Evolutionary conservation across 2,113 vertebrate genomes (phyloP).

Genomic region (Calonectris borealis): DNA sequence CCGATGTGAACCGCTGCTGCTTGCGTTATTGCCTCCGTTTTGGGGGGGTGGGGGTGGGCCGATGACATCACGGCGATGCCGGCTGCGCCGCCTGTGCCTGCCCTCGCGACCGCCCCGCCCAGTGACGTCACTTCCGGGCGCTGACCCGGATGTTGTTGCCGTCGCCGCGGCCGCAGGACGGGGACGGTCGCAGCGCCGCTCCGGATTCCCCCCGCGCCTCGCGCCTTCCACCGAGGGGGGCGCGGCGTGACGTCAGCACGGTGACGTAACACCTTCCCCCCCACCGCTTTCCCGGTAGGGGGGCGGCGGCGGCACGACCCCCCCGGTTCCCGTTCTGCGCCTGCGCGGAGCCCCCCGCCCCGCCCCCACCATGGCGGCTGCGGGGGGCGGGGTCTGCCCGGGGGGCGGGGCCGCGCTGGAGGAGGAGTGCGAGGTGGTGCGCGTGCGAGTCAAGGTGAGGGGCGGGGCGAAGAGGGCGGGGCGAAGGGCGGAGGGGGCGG

Average conservation of each 20-base stretch:
- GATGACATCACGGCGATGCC: neutral
- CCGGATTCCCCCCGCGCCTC: neutral
- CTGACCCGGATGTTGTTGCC: conserved; percentile 12
- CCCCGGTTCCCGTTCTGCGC: no score
- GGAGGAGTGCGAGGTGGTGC: no score
- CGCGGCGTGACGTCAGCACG: neutral
- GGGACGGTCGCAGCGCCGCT: neutral
- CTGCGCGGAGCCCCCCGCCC: no score
- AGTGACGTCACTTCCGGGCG: neutral
- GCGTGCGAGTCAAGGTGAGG: no score
- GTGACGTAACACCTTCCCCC: neutral
- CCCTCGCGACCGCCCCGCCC: neutral
- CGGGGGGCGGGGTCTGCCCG: no score
- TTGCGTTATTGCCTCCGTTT: neutral
- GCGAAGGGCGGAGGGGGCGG: no score
- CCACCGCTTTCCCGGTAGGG: neutral
- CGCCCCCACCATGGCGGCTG: no score
- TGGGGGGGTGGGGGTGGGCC: no score
- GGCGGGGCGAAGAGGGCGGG: no score
- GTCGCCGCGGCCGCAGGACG: neutral
- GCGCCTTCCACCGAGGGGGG: no score
- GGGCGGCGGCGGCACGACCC: neutral
- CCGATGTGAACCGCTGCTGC: neutral
- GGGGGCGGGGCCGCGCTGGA: no score
- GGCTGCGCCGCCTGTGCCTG: no score